Conservation (phyloP, 2,113 vertebrate species). For the Petrocephalus zakoni region DNA sequence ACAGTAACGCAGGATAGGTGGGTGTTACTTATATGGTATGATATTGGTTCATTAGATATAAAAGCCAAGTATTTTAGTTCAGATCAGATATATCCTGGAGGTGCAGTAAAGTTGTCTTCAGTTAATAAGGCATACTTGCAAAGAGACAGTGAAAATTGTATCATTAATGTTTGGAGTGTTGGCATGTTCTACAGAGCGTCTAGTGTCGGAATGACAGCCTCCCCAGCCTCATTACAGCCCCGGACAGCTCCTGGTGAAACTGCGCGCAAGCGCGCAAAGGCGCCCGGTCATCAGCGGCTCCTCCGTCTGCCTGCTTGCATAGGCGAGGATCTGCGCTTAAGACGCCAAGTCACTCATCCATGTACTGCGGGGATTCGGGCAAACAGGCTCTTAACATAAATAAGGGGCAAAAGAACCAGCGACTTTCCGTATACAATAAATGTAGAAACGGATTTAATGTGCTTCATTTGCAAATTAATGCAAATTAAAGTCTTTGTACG, state of each 20-base stretch:
- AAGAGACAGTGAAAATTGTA: conserved; percentile 4
- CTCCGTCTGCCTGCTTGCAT: conserved; percentile 41
- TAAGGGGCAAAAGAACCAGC: not conserved
- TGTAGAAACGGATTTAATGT: not conserved
- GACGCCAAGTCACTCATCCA: conserved; percentile 2
- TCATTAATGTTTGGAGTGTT: not conserved
- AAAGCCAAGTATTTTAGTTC: conserved; percentile 28
- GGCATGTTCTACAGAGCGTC: conserved; percentile 32
- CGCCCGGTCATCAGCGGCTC: conserved; percentile 56
- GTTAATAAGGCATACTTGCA: not conserved
- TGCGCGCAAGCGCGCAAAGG: conserved; percentile 72
- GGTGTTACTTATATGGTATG: conserved; percentile 28
- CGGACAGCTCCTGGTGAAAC: conserved; percentile 71
- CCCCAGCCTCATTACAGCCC: conserved; percentile 67
- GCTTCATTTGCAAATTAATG: not conserved
- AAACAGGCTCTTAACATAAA: not conserved
- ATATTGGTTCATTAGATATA: not conserved
- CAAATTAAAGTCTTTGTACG: not conserved
- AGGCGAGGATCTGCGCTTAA: conserved; percentile 15
- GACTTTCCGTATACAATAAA: not conserved
- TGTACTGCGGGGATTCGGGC: not conserved
- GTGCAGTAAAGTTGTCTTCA: conserved; percentile 3
- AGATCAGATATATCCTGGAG: conserved; percentile 15
- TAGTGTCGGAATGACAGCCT: conserved; percentile 36
- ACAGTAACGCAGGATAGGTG: conserved; percentile 44